Evolutionary conservation across 2,113 vertebrate species (phyloP).

Genomic region (Athene cunicularia): DNA sequence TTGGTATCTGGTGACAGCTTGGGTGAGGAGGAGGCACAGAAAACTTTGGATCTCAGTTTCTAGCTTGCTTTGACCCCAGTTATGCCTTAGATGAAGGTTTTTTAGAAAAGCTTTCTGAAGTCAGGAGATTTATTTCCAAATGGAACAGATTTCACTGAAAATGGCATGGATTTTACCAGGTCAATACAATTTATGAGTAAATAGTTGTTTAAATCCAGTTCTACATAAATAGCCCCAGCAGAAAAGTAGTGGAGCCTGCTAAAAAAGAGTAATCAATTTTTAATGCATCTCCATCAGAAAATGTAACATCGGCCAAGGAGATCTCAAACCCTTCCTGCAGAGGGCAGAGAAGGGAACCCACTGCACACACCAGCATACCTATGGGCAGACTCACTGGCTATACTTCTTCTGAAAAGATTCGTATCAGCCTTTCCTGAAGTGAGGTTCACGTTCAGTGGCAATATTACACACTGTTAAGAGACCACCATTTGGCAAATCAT

Average conservation of each 20-base stretch:
- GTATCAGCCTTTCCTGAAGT: background rate
- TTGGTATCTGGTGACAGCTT: background rate
- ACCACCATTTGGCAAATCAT: background rate
- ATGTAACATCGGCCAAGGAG: background rate
- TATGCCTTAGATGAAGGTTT: background rate
- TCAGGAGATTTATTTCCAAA: slow-evolving; percentile 23
- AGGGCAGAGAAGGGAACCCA: background rate
- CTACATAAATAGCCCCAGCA: slow-evolving; percentile 1
- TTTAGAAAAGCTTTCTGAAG: background rate
- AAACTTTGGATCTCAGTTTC: background rate
- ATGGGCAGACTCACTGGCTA: background rate
- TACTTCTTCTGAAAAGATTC: background rate
- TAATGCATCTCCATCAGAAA: slow-evolving; percentile 29
- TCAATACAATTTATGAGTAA: slow-evolving; percentile 41
- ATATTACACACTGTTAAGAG: background rate
- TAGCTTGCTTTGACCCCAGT: background rate
- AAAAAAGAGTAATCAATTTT: slow-evolving; percentile 10
- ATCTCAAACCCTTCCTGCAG: slow-evolving; percentile 11
- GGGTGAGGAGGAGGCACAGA: background rate
- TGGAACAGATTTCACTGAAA: slow-evolving; percentile 12
- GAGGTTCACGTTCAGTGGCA: background rate
- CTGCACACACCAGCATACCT: background rate
- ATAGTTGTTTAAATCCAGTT: background rate
- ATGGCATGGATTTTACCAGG: background rate
- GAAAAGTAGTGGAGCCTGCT: background rate